Conservation (phyloP, 2,888 invertebrate species). For the Stenurella melanura region DNA sequence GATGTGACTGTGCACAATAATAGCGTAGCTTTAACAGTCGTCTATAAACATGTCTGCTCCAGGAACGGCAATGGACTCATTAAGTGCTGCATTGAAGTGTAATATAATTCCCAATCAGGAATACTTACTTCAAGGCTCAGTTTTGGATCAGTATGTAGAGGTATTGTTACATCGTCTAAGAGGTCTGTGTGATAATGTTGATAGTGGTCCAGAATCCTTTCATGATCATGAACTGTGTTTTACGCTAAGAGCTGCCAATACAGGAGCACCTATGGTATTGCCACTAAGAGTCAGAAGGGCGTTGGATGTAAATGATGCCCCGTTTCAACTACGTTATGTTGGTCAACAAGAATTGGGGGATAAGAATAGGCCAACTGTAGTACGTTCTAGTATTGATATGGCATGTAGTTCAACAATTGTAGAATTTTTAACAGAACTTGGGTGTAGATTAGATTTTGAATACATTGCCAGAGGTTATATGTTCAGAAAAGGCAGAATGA, state of each 20-base stretch:
- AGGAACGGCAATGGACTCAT: slow-evolving; percentile 84
- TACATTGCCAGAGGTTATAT: slow-evolving; percentile 94
- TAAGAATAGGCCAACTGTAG: slow-evolving; percentile 91
- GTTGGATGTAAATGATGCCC: slow-evolving; percentile 87
- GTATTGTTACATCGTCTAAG: slow-evolving; percentile 91
- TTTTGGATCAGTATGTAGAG: slow-evolving; percentile 92
- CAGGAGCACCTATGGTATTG: slow-evolving; percentile 74
- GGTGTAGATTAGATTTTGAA: slow-evolving; percentile 94
- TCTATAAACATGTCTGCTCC: slow-evolving; percentile 65
- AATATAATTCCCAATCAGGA: slow-evolving; percentile 95
- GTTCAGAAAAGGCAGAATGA: slow-evolving; percentile 97
- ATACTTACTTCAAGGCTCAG: slow-evolving; percentile 94
- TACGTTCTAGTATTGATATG: slow-evolving; percentile 94
- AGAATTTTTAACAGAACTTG: slow-evolving; percentile 93
- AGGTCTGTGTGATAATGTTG: slow-evolving; percentile 95
- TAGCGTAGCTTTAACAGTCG: background rate
- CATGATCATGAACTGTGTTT: slow-evolving; percentile 96
- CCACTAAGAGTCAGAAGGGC: slow-evolving; percentile 89
- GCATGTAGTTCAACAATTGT: slow-evolving; percentile 92
- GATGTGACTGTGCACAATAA: background rate
- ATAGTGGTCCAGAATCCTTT: slow-evolving; percentile 92
- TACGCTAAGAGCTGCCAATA: slow-evolving; percentile 82
- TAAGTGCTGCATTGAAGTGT: slow-evolving; percentile 86
- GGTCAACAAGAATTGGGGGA: slow-evolving; percentile 94
- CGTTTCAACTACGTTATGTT: slow-evolving; percentile 93